A percentile compares a stretch with the other conserved stretches of the same genome.
Evolutionary conservation across 2,113 vertebrate genomes (phyloP).

Genomic region (Crypturellus undulatus): DNA sequence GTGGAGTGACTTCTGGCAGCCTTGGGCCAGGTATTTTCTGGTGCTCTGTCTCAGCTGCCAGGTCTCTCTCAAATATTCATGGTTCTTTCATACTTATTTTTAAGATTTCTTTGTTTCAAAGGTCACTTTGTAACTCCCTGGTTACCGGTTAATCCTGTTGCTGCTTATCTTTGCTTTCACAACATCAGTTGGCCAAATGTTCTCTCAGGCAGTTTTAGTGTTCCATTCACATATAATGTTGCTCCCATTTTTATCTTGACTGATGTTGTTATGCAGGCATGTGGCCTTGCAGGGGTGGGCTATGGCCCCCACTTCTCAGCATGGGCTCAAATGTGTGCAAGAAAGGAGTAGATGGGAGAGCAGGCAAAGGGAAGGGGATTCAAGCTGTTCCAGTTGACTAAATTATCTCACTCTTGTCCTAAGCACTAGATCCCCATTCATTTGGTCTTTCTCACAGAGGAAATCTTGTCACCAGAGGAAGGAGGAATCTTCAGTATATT

Average conservation of each 20-base stretch:
- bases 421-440: accelerated
- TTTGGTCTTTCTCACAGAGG: not conserved
- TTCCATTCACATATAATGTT: not conserved
- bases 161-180: not conserved
- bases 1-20: no score
- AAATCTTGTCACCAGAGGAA: not conserved
- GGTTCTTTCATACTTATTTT: not conserved
- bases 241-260: not conserved
- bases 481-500: not conserved
- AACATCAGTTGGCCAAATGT: not conserved
- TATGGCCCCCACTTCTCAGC: not conserved
- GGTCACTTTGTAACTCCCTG: not conserved
- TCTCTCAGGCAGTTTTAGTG: not conserved
- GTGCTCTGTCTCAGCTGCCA: not conserved
- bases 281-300: not conserved
- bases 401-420: not conserved
- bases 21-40: not conserved
- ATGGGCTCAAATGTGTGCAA: not conserved
- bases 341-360: not conserved
- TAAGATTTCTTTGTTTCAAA: not conserved
- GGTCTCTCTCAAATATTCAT: not conserved
- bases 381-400: not conserved
- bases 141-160: not conserved
- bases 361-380: not conserved
- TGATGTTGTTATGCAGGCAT: not conserved